Evolutionary conservation across 2,888 invertebrate genomes (phyloP), one percentile per base, ranked within the genome.

Genomic region (Lathronympha strigana): DNA sequence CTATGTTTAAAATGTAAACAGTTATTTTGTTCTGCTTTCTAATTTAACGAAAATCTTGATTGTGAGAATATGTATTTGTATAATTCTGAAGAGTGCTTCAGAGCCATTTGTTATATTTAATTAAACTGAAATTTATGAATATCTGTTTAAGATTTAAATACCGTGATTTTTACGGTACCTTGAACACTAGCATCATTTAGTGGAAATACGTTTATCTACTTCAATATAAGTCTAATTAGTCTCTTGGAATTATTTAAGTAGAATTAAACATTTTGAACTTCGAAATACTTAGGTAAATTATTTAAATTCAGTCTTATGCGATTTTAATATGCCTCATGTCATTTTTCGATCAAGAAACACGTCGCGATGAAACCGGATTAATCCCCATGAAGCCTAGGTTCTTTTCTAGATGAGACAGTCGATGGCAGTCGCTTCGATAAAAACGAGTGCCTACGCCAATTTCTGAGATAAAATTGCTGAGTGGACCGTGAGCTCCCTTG

Each of bases 151-250:
- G 1, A 40, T 40, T 0, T 8, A 40, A 40, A 9, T 40, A 17
- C 8, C 8, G 17, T 6, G 4, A 40, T 40, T 40, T 17, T 40
- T 5, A 40, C 15, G 17, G n/a, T 25, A 45, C 15, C 8, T 49
- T 8, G 25, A 25, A 15, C 25, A 25, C 25, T 23, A 25, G 25
- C 51, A 38, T 38, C 31, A 40, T 40, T 25, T 36, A 25, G 4
- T n/a, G 38, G 15, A 43, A 17, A 55, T 36, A 25, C 15, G 3
- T 2, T 40, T 49, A 28, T 54, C 1, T n/a, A 23, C 11, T 28
- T 21, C 15, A 38, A 55, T 4, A 55, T 4, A 17, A 23, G 13
- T 54, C 3, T 40, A 54, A 54, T 54, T 25, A 5, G 38, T 38
- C 33, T 38, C 36, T 36, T 21, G 21, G 21, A 23, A 53, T 23